Percentiles rank a stretch among this genome's conserved stretches.
phyloP scores from a whole-genome alignment of 2,888 invertebrate genomes.

The Agelastica alni region DNA sequence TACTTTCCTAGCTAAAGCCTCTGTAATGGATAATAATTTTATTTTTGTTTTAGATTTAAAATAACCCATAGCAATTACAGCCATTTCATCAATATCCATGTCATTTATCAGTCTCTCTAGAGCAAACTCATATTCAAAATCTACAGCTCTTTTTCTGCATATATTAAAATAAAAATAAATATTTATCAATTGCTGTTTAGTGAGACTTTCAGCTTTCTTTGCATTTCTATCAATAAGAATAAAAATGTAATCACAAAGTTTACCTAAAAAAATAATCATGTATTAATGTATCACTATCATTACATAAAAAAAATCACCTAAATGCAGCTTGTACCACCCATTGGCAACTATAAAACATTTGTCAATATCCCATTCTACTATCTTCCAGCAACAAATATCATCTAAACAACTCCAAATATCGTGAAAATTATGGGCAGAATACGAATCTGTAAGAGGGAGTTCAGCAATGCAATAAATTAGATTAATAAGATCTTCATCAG shows the following conservation, averaged over 20 bases:
- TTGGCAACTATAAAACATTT: slow-evolving; percentile 65
- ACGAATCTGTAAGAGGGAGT: slow-evolving; percentile 61
- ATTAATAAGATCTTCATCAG: slow-evolving; percentile 62
- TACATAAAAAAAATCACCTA: slow-evolving; percentile 43
- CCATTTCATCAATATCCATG: slow-evolving; percentile 69
- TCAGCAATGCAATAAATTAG: slow-evolving; percentile 60
- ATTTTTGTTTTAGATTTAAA: slow-evolving; percentile 75
- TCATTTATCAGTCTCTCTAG: slow-evolving; percentile 60
- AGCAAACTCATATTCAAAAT: slow-evolving; percentile 69
- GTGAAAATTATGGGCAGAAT: slow-evolving; percentile 63
- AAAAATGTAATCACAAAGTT: slow-evolving; percentile 62
- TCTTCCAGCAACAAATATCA: slow-evolving; percentile 61
- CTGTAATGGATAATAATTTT: slow-evolving; percentile 59
- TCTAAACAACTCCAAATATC: slow-evolving; percentile 72
- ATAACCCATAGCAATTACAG: slow-evolving; percentile 74
- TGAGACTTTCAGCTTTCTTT: slow-evolving; percentile 63
- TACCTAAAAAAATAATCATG: slow-evolving; percentile 50
- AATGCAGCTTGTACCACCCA: slow-evolving; percentile 66
- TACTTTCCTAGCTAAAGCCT: slow-evolving; percentile 54
- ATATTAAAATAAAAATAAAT: slow-evolving; percentile 70
- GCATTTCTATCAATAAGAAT: slow-evolving; percentile 62
- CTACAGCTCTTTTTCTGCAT: slow-evolving; percentile 61
- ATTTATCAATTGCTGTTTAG: slow-evolving; percentile 67
- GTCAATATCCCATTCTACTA: slow-evolving; percentile 60
- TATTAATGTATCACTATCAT: slow-evolving; percentile 21